Conservation (phyloP, 2,888 invertebrate genomes). For the Linyphia triangularis region DNA sequence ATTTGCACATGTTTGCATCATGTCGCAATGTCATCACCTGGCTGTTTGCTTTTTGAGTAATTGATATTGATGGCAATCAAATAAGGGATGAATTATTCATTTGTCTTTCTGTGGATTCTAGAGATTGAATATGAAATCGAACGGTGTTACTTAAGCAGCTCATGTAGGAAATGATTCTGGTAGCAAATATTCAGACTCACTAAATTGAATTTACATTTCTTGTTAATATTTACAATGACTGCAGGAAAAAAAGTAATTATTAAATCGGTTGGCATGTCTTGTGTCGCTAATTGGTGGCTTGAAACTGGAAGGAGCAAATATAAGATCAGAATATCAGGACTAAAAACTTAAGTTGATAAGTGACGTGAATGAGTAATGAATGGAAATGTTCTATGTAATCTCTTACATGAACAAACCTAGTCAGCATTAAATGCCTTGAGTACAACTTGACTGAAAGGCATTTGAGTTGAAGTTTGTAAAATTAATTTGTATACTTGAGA, state of each 20-base stretch:
- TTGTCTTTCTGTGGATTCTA: not conserved
- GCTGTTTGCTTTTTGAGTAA: conserved; percentile 13
- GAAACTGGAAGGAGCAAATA: not conserved
- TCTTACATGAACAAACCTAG: no score
- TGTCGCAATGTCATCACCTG: conserved; percentile 7
- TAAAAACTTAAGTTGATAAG: no score
- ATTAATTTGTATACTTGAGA: no score
- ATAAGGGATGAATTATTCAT: conserved; percentile 27
- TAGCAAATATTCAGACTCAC: not conserved
- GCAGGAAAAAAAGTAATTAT: not conserved
- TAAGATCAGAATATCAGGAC: not conserved
- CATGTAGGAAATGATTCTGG: not conserved
- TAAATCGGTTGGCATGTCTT: not conserved
- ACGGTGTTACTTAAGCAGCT: not conserved
- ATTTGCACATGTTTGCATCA: conserved; percentile 6
- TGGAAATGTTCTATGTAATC: no score
- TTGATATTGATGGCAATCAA: conserved; percentile 17
- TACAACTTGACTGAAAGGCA: no score
- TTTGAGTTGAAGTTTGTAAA: no score
- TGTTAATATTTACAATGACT: not conserved
- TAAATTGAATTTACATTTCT: conserved; percentile 23
- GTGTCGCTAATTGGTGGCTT: not conserved
- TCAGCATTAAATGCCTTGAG: no score
- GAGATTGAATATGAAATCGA: not conserved
- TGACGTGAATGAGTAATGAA: no score